Conservation (phyloP, 2,113 vertebrate genomes). For the Asarcornis scutulata region DNA sequence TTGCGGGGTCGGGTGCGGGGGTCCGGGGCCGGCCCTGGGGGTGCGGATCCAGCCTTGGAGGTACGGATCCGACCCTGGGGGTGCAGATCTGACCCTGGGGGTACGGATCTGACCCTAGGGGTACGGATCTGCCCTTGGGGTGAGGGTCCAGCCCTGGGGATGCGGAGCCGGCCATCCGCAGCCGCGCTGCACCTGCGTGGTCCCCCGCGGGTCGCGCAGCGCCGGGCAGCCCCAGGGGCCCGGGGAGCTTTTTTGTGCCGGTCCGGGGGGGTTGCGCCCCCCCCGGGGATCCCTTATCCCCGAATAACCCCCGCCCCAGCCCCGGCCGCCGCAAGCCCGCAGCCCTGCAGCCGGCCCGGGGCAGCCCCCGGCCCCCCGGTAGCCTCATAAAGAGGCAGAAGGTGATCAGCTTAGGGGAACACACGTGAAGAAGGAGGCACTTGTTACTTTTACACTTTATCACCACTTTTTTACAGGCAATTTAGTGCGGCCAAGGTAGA, state of each 20-base stretch:
- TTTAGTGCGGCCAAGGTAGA: slow-evolving; percentile 54
- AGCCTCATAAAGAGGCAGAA: slow-evolving; percentile 74
- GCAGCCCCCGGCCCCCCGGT: slow-evolving; percentile 56
- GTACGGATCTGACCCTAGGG: neutral
- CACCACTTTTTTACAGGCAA: slow-evolving; percentile 63
- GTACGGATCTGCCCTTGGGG: neutral
- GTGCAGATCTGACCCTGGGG: neutral
- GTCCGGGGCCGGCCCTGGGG: neutral
- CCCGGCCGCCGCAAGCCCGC: neutral
- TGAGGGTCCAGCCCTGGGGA: neutral
- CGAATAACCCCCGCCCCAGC: slow-evolving; percentile 40
- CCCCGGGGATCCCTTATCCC: slow-evolving; percentile 19
- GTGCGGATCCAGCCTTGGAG: neutral
- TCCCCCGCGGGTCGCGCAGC: neutral
- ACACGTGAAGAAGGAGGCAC: slow-evolving; percentile 52
- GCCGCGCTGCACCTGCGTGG: slow-evolving; percentile 46
- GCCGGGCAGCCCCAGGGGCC: neutral
- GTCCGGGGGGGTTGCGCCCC: neutral
- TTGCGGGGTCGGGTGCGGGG: neutral
- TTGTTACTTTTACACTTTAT: slow-evolving; percentile 74
- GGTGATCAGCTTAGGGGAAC: slow-evolving; percentile 65
- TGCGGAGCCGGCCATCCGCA: neutral
- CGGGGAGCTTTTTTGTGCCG: neutral
- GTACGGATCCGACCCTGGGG: neutral
- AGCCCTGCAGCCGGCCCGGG: slow-evolving; percentile 23